Percentiles rank a stretch among this genome's conserved stretches.
Evolutionary conservation across 2,888 invertebrate genomes (phyloP).

Genomic region (Lasioglossum calceatum): DNA sequence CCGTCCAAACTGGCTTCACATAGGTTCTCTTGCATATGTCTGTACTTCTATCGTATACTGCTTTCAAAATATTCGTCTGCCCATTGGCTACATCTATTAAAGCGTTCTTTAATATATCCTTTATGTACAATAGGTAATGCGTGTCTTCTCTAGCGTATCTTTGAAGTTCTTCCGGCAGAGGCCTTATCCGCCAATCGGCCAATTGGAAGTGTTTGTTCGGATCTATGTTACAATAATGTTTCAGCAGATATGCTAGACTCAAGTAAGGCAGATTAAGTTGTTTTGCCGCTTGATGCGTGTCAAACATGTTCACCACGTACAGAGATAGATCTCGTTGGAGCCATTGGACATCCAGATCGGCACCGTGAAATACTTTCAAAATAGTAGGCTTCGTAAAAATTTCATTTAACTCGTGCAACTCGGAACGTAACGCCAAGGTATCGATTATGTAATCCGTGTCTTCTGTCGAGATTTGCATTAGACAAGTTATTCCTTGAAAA

Average conservation of each 20-base stretch:
- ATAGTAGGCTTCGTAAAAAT: slow-evolving; percentile 95
- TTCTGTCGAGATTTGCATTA: slow-evolving; percentile 96
- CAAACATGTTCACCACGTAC: slow-evolving; percentile 98
- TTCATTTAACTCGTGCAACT: slow-evolving; percentile 93
- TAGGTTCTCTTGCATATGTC: slow-evolving; percentile 92
- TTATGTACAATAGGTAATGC: slow-evolving; percentile 96
- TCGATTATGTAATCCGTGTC: slow-evolving; percentile 95
- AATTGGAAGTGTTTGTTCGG: slow-evolving; percentile 96
- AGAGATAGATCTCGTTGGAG: slow-evolving; percentile 97
- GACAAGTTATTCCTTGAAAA: slow-evolving; percentile 97
- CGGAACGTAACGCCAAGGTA: slow-evolving; percentile 92
- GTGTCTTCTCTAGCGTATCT: slow-evolving; percentile 97
- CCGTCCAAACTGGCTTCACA: slow-evolving; percentile 89
- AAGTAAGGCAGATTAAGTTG: slow-evolving; percentile 89
- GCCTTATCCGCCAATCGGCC: slow-evolving; percentile 88
- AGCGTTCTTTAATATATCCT: slow-evolving; percentile 91
- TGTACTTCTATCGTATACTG: slow-evolving; percentile 91
- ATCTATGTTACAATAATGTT: slow-evolving; percentile 91
- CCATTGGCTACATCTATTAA: slow-evolving; percentile 89
- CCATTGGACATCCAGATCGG: slow-evolving; percentile 95
- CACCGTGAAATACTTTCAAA: slow-evolving; percentile 98
- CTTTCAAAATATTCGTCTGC: slow-evolving; percentile 87
- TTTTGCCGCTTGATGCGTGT: slow-evolving; percentile 95
- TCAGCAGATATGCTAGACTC: slow-evolving; percentile 92
- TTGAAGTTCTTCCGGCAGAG: slow-evolving; percentile 92